phyloP scores from a whole-genome alignment of 1,140 invertebrate genomes.

The Battus philenor region DNA sequence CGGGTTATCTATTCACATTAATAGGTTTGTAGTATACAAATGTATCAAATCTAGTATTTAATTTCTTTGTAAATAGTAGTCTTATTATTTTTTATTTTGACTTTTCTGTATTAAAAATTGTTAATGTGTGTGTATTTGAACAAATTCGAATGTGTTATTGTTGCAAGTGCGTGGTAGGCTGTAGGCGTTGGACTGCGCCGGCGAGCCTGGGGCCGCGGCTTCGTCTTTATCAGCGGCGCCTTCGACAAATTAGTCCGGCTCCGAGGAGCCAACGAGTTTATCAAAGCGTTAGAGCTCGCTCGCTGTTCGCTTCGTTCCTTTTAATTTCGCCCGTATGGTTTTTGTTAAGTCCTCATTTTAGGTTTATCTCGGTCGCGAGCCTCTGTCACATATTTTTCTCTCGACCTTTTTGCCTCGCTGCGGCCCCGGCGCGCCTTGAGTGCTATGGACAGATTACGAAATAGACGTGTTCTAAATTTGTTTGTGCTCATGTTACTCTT shows the following conservation, averaged over 20 bases:
- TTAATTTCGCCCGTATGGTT: constrained; percentile 68
- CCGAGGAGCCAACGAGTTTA: constrained; percentile 60
- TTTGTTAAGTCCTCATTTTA: constrained; percentile 65
- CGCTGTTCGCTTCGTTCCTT: constrained; percentile 64
- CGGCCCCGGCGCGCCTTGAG: constrained; percentile 20
- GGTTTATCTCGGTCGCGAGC: constrained; percentile 59
- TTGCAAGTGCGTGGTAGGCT: constrained; percentile 31
- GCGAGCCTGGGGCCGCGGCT: constrained; percentile 38
- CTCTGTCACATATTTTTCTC: constrained; percentile 57
- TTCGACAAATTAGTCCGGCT: constrained; percentile 68
- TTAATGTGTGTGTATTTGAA: no score
- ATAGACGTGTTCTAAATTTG: constrained; percentile 18
- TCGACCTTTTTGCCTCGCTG: constrained; percentile 30
- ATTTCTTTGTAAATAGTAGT: no score
- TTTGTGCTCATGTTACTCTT: neutral
- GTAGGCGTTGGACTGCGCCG: constrained; percentile 39
- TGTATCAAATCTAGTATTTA: no score
- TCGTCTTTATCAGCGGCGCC: constrained; percentile 69
- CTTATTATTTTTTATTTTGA: no score
- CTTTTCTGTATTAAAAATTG: no score
- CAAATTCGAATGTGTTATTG: neutral
- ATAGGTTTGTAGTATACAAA: no score
- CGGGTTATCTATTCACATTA: no score
- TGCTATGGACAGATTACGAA: constrained; percentile 27
- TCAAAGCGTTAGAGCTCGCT: constrained; percentile 62